phyloP scores from a whole-genome alignment of 2,888 invertebrate species.

The Xestia rhomboidea region DNA sequence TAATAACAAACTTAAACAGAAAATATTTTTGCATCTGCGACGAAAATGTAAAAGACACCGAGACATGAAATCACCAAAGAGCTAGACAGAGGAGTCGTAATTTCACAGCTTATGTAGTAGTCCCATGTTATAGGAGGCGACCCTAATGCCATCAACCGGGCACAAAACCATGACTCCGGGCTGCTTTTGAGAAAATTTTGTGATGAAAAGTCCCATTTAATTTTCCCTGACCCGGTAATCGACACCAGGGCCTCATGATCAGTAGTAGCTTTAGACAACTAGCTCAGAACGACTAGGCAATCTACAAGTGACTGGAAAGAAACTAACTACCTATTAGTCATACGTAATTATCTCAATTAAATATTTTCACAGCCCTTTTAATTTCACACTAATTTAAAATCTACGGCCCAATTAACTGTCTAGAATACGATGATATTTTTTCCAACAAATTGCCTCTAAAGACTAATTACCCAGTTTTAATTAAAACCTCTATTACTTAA shows the following conservation, averaged over 20 bases:
- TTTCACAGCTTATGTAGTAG: neutral
- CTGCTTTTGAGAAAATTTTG: neutral
- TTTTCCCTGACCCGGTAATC: neutral
- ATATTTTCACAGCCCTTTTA: constrained; percentile 14
- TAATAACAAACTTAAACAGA: constrained; percentile 16
- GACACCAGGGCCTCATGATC: neutral
- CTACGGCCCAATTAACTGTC: constrained; percentile 19
- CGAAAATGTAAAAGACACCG: neutral
- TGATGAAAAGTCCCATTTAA: neutral
- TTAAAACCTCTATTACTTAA: constrained; percentile 24
- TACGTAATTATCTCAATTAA: constrained; percentile 17
- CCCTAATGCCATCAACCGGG: neutral
- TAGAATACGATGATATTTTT: constrained; percentile 22
- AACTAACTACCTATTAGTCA: neutral
- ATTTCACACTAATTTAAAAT: constrained; percentile 19
- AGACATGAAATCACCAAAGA: neutral
- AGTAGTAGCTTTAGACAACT: neutral
- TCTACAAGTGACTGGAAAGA: neutral
- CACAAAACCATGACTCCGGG: neutral
- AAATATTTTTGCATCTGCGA: constrained; percentile 8
- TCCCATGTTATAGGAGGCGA: neutral
- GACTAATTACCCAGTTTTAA: constrained; percentile 43
- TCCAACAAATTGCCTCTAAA: constrained; percentile 29
- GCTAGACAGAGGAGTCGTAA: neutral
- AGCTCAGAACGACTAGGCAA: neutral